Evolutionary conservation across 2,113 vertebrate genomes (phyloP).

Genomic region (Prochilodus magdalenae): DNA sequence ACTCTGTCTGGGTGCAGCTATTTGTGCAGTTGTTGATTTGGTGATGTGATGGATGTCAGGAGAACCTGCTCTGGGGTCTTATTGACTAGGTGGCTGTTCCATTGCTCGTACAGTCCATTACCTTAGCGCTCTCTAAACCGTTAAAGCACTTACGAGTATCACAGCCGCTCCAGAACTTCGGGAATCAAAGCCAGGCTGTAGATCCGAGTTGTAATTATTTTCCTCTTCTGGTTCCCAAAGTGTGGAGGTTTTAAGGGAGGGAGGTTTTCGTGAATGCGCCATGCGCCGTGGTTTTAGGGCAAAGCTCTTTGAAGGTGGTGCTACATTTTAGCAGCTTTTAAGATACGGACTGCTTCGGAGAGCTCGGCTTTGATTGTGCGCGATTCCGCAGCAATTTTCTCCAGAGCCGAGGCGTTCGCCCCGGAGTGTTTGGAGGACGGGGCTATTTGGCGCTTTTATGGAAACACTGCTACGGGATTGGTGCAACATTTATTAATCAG

Average conservation of each 20-base stretch:
- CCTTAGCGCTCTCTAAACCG: not conserved
- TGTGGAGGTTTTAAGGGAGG: not conserved
- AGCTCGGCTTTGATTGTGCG: not conserved
- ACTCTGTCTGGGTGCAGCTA: no score
- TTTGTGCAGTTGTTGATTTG: no score
- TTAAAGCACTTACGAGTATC: not conserved
- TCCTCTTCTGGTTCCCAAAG: not conserved
- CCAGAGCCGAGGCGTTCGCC: not conserved
- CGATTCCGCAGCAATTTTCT: not conserved
- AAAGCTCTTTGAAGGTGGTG: not conserved
- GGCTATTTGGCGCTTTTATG: not conserved
- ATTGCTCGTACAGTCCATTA: not conserved
- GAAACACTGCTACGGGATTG: slow-evolving; percentile 36
- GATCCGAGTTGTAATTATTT: not conserved
- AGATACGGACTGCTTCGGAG: not conserved
- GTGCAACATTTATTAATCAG: slow-evolving; percentile 51
- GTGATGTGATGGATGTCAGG: no score
- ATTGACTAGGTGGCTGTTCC: no score
- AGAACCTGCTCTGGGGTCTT: no score
- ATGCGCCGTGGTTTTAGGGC: not conserved
- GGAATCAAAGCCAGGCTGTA: not conserved
- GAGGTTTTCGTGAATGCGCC: not conserved
- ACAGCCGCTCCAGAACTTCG: not conserved
- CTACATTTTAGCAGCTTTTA: not conserved
- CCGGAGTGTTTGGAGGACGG: slow-evolving; percentile 11